Evolutionary conservation across 2,797 vertebrate genomes (phyloP).

Genomic region (Cryptoprocta ferox): DNA sequence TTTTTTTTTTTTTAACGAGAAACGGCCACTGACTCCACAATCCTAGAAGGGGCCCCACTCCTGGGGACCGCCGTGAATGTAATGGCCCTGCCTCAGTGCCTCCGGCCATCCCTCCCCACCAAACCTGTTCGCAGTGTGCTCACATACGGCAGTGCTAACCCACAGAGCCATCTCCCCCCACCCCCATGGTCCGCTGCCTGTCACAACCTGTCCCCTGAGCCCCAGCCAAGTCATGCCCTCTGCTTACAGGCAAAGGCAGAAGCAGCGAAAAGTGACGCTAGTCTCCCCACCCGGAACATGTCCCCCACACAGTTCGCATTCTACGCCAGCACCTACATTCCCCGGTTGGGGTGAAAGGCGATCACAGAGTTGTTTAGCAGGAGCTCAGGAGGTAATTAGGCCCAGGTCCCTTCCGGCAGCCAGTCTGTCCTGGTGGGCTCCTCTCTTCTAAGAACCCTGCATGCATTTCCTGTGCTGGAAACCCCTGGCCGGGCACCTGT

Average conservation of each 20-base stretch:
- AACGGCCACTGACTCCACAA: rapidly evolving
- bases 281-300: too few relatives aligned
- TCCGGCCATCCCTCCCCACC: neutral
- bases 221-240: neutral
- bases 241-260: neutral
- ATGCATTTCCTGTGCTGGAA: too few relatives aligned
- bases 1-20: neutral
- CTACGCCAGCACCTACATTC: too few relatives aligned
- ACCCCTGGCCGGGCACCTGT: neutral
- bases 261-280: neutral
- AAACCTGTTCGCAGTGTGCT: neutral
- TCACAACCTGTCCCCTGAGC: neutral
- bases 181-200: too few relatives aligned
- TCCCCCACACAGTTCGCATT: too few relatives aligned
- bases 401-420: neutral
- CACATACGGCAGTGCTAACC: neutral
- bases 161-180: neutral
- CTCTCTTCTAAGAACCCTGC: too few relatives aligned
- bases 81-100: too few relatives aligned
- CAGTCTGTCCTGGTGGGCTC: too few relatives aligned
- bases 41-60: neutral
- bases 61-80: too few relatives aligned
- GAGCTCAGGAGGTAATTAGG: too few relatives aligned
- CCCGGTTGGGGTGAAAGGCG: too few relatives aligned
- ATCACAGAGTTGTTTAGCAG: too few relatives aligned